A percentile compares a stretch with the other conserved stretches of the same genome.
phyloP scores from a whole-genome alignment of 2,113 vertebrate genomes.

The Paraplagusia blochii region DNA sequence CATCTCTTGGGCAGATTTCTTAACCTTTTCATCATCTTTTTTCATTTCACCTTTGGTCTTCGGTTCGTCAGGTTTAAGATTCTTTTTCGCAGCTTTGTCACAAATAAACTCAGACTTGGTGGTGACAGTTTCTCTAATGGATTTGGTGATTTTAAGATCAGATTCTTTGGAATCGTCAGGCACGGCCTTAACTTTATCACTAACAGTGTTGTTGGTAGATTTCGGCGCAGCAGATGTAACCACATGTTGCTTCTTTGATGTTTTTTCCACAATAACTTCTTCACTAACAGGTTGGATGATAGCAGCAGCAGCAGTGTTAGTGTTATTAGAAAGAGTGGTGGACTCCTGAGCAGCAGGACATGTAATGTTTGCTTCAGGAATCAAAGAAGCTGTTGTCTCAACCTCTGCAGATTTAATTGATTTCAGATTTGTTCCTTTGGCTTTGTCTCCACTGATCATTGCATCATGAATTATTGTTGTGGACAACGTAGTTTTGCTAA shows the following conservation, averaged over 20 bases:
- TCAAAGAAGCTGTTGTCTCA: background rate
- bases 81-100: slow-evolving; percentile 10
- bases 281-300: slow-evolving; percentile 10
- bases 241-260: slow-evolving; percentile 1
- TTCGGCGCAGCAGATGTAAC: slow-evolving; percentile 10
- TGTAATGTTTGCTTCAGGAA: background rate
- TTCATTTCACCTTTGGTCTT: slow-evolving; percentile 29
- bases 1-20: slow-evolving; percentile 16
- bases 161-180: no score
- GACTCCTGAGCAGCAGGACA: slow-evolving; percentile 15
- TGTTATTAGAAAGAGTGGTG: background rate
- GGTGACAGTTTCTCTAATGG: no score
- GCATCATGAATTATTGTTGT: background rate
- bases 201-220: slow-evolving; percentile 1
- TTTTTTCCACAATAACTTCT: slow-evolving; percentile 9
- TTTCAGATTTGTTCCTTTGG: slow-evolving; percentile 15
- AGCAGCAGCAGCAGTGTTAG: background rate
- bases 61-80: slow-evolving; percentile 4
- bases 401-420: slow-evolving; percentile 11
- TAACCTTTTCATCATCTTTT: slow-evolving; percentile 10
- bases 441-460: slow-evolving; percentile 24
- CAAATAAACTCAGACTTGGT: no score
- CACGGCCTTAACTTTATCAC: slow-evolving; percentile 7
- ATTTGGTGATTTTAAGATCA: no score
- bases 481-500: slow-evolving; percentile 1